Evolutionary conservation across 2,113 vertebrate genomes (phyloP), one percentile per base, ranked within the genome.

Genomic region (Vidua macroura): DNA sequence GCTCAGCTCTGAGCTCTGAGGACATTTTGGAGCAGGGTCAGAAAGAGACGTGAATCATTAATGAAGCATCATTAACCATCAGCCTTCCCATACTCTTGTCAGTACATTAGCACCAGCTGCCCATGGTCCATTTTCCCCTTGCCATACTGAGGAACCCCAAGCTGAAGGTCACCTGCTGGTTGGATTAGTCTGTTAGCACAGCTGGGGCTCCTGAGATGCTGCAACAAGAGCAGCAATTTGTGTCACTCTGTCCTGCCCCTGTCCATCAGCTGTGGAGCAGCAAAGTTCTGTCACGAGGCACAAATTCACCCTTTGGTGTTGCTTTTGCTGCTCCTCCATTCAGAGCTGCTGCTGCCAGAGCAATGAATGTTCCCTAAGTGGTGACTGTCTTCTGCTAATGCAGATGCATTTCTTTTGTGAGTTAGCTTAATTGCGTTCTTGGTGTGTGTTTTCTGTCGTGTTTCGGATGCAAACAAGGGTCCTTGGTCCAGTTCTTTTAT

Each of bases 331-430:
- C 48, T 60, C 28, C 41, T 46, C 73, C 15, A 60, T 72, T 80
- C 64, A 78, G 41, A 22, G 23, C 49, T 62, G 60, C 67, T 83
- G 55, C 83, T 87, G 78, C 52, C 67, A 76, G 56, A 73, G 62
- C 33, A 0, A 41, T 86, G 80, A 91, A 79, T 63, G 66, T 85
- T 85, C 59, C 48, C 80, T 72, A 58, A 91, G 78, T 87, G 82
- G 60, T 62, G 87, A n/a, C 87, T 96, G 52, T 86, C 62, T 19
- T 81, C 72, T 44, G 16, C 73, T 94, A 90, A 72, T n/a, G 41
- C 59, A 96, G 87, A 89, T 88, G 30, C 33, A 86, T 96, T 95
- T 94, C 55, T 93, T 96, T 91, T 51, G 82, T 69, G 46, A 83
- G 44, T 59, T 88, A 67, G 69, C 78, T 95, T 67, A 73, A 77